Evolutionary conservation across 2,888 invertebrate genomes (phyloP).

Genomic region (Napeogenes inachia): DNA sequence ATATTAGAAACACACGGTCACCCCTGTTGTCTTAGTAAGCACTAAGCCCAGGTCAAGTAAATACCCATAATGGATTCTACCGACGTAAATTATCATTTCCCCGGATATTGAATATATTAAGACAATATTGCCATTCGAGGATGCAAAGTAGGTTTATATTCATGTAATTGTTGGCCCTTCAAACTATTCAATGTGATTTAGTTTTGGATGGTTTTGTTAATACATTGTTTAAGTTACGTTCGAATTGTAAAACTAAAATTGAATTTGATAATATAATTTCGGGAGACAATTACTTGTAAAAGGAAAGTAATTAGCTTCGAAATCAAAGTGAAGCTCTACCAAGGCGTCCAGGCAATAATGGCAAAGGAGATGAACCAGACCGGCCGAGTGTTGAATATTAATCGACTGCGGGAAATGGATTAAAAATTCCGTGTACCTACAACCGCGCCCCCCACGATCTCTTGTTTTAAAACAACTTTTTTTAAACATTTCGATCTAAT

Average conservation of each 20-base stretch:
- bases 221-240: too few species aligned
- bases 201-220: too few species aligned
- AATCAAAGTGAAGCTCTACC: conserved; percentile 63
- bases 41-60: conserved; percentile 77
- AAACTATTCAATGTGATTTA: neutral
- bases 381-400: conserved; percentile 75
- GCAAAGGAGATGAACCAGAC: conserved; percentile 77
- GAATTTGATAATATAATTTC: conserved; percentile 3
- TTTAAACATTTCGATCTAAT: conserved; percentile 68
- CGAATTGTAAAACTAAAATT: conserved; percentile 3
- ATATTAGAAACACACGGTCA: conserved; percentile 42
- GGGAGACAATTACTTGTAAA: conserved; percentile 36
- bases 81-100: conserved; percentile 72
- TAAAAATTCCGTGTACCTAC: conserved; percentile 74
- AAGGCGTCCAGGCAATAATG: conserved; percentile 70
- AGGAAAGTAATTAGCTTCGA: conserved; percentile 68
- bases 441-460: conserved; percentile 61
- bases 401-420: conserved; percentile 77
- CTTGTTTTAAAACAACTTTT: conserved; percentile 73
- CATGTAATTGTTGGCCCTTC: conserved; percentile 53
- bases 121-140: conserved; percentile 60
- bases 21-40: conserved; percentile 78
- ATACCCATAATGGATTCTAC: conserved; percentile 77
- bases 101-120: conserved; percentile 77
- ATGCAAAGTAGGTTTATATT: conserved; percentile 57